Percentiles rank a stretch among this genome's conserved stretches.
These are phyloP conservation scores for Clarias laeviceps DNA, from an alignment of 2,797 vertebrate genomes.

Conservation along the genomic window DNA sequence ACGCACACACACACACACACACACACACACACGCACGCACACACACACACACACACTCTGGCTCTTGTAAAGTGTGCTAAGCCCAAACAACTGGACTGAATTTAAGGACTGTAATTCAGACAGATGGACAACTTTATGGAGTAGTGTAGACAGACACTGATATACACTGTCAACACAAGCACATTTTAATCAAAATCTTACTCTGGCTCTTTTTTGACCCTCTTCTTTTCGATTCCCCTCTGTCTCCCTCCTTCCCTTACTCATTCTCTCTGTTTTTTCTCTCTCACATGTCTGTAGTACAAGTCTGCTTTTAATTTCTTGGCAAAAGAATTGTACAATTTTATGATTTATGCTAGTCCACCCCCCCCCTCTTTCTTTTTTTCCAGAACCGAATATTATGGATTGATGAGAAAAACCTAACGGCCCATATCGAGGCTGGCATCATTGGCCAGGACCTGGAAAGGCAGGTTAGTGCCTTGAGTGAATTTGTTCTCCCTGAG, in stretches of 20 bases:
- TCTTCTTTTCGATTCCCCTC: background rate
- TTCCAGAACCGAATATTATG: conserved; percentile 93
- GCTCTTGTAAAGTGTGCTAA: conserved; percentile 10
- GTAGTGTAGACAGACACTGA: conserved; percentile 41
- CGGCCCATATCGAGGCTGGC: conserved; percentile 91
- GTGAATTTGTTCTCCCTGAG: background rate
- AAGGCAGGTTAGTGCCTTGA: conserved; percentile 81
- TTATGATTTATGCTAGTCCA: conserved; percentile 10
- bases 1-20: background rate
- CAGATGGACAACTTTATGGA: conserved; percentile 43
- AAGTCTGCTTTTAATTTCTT: conserved; percentile 21
- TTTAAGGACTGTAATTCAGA: conserved; percentile 45
- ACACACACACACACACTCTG: background rate
- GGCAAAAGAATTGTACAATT: background rate
- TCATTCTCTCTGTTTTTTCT: background rate
- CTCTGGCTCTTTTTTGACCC: conserved; percentile 16
- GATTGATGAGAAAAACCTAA: conserved; percentile 98
- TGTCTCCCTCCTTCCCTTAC: background rate
- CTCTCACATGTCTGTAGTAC: background rate
- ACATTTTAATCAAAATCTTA: conserved; percentile 42
- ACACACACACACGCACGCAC: background rate
- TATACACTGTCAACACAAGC: conserved; percentile 29
- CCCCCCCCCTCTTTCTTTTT: background rate
- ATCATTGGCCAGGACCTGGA: conserved; percentile 97
- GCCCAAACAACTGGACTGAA: conserved; percentile 36